These are phyloP conservation scores for Protodeltote pygarga DNA, from an alignment of 2,888 invertebrate species.

Conservation along the genomic window DNA sequence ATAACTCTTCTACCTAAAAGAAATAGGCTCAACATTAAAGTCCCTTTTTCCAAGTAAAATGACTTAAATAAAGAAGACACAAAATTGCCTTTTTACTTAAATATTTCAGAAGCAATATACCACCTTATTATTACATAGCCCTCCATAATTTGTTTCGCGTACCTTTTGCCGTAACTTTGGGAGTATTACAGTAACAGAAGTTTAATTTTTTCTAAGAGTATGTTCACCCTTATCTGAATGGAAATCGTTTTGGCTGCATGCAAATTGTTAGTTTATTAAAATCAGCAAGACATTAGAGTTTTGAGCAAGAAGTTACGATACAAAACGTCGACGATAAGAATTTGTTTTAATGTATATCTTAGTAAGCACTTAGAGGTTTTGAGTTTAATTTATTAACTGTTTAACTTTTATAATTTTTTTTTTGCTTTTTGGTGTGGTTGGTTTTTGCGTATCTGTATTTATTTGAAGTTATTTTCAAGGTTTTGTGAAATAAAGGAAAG, in stretches of 20 bases:
- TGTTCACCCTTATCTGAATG: slow-evolving; percentile 42
- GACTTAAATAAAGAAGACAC: slow-evolving; percentile 3
- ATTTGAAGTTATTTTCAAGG: too few relatives aligned
- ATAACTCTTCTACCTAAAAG: too few relatives aligned
- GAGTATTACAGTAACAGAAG: slow-evolving; percentile 19
- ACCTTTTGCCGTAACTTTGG: slow-evolving; percentile 12
- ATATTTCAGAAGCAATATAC: slow-evolving; percentile 6
- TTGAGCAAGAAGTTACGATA: slow-evolving; percentile 45
- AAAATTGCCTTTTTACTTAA: slow-evolving; percentile 4
- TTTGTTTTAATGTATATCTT: slow-evolving; percentile 37
- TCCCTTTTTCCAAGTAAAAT: background rate
- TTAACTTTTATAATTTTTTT: too few relatives aligned
- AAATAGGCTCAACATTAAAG: background rate
- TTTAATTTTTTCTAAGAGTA: slow-evolving; percentile 28
- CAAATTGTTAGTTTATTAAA: slow-evolving; percentile 54
- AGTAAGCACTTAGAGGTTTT: background rate
- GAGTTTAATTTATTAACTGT: too few relatives aligned
- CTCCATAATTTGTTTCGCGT: slow-evolving; percentile 19
- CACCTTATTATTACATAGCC: slow-evolving; percentile 8
- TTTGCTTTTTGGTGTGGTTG: too few relatives aligned
- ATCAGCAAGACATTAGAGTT: slow-evolving; percentile 48
- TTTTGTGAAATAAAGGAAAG: too few relatives aligned
- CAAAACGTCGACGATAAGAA: slow-evolving; percentile 42
- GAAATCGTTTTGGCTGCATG: slow-evolving; percentile 39
- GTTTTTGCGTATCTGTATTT: too few relatives aligned